A percentile compares a stretch with the other conserved stretches of the same genome.
Evolutionary conservation across 2,113 vertebrate species (phyloP).

Genomic region (Lepus europaeus): DNA sequence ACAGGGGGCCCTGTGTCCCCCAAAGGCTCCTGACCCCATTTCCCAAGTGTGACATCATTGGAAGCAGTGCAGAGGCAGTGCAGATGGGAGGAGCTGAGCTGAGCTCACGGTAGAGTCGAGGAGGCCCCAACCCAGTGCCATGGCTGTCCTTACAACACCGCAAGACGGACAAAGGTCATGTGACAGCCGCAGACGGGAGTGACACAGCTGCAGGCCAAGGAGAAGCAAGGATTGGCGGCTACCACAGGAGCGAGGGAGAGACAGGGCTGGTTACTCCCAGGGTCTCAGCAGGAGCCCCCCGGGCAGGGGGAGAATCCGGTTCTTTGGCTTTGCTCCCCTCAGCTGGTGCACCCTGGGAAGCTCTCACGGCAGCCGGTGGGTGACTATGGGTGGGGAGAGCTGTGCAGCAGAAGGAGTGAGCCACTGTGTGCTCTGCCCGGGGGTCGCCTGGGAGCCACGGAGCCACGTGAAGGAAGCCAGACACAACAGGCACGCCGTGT

Average conservation of each 20-base stretch:
- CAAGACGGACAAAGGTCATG: neutral
- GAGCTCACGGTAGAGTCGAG: neutral
- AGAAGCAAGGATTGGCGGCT: neutral
- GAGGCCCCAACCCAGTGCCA: neutral
- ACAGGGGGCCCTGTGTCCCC: neutral
- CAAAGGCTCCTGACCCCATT: neutral
- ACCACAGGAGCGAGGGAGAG: neutral
- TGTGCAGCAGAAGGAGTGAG: too few species aligned
- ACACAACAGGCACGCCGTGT: neutral
- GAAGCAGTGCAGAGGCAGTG: neutral
- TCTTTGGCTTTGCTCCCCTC: neutral
- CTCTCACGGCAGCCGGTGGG: neutral
- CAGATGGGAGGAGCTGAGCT: neutral
- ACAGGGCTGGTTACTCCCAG: neutral
- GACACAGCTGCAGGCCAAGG: too few species aligned
- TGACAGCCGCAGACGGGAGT: neutral
- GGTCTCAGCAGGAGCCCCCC: neutral
- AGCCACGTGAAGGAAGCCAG: neutral
- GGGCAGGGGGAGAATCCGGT: neutral
- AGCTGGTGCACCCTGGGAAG: neutral
- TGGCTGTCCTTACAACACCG: neutral
- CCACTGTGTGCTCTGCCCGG: too few species aligned
- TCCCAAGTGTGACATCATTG: neutral
- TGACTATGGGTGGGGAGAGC: too few species aligned
- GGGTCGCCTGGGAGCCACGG: too few species aligned